Conservation (phyloP, 2,797 vertebrate species). For the Garrulus glandarius region DNA sequence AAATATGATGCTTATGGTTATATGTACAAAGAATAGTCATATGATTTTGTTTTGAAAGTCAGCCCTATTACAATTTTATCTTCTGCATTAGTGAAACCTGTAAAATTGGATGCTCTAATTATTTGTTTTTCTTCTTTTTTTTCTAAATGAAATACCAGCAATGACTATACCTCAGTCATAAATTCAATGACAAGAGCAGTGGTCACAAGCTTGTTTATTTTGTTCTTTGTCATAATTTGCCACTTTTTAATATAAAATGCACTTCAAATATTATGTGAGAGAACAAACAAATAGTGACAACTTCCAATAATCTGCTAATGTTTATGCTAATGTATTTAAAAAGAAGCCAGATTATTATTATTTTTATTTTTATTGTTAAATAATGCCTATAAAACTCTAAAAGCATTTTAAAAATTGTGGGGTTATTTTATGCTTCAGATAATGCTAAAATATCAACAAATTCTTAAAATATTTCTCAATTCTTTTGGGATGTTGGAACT, state of each 20-base stretch:
- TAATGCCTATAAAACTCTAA: not conserved
- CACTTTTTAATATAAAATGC: not conserved
- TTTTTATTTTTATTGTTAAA: not conserved
- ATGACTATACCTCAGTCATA: not conserved
- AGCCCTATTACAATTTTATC: not conserved
- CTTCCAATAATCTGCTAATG: not conserved
- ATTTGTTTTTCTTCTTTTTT: not conserved
- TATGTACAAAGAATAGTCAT: not conserved
- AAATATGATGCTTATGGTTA: not conserved
- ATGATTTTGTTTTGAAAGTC: not conserved
- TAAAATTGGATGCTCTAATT: not conserved
- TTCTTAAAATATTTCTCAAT: constrained; percentile 6
- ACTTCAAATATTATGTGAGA: not conserved
- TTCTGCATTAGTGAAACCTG: not conserved
- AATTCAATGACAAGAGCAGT: not conserved
- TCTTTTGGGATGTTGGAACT: not conserved
- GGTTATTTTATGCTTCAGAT: not conserved
- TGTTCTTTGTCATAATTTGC: not conserved
- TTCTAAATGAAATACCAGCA: not conserved
- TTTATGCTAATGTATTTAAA: not conserved
- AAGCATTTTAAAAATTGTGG: not conserved
- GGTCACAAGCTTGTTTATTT: not conserved
- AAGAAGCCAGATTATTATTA: not conserved
- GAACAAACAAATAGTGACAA: not conserved
- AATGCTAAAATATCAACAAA: constrained; percentile 14